A percentile compares a stretch with the other conserved stretches of the same genome.
Conservation (phyloP, 2,113 vertebrate genomes). For the Hiodon tergisus region DNA sequence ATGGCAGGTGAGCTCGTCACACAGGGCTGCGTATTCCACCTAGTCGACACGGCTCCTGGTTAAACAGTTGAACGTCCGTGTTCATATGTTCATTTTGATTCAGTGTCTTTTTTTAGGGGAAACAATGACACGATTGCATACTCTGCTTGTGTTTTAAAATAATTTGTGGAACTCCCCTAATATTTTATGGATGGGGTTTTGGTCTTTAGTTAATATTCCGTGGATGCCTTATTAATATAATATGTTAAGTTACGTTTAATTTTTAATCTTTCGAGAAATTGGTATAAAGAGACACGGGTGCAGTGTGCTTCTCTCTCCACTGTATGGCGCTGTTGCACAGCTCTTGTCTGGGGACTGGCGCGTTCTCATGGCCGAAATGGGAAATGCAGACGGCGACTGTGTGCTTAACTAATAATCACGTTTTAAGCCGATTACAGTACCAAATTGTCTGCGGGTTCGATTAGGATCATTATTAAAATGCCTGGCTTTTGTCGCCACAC, state of each 20-base stretch:
- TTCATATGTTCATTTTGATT: too few species aligned
- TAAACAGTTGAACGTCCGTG: too few species aligned
- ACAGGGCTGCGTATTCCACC: too few species aligned
- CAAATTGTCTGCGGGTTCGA: constrained; percentile 60
- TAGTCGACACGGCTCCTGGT: too few species aligned
- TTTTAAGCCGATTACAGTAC: constrained; percentile 80
- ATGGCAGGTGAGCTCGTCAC: constrained; percentile 80
- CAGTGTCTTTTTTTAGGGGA: too few species aligned
- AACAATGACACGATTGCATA: too few species aligned
- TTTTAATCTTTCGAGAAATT: neutral
- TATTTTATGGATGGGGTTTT: too few species aligned
- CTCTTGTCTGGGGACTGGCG: constrained; percentile 8
- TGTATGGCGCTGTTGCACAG: constrained; percentile 42
- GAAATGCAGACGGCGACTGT: constrained; percentile 29
- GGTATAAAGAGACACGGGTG: neutral
- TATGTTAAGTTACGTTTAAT: too few species aligned
- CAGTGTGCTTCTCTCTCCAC: constrained; percentile 32
- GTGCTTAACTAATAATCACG: constrained; percentile 83
- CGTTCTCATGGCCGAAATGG: constrained; percentile 27
- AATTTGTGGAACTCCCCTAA: too few species aligned
- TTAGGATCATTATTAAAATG: constrained; percentile 78
- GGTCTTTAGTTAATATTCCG: too few species aligned
- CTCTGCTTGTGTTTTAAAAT: too few species aligned
- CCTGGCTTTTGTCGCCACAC: constrained; percentile 81
- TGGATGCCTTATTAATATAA: neutral